phyloP scores from a whole-genome alignment of 2,797 vertebrate genomes.

The Chloroceryle amazona region DNA sequence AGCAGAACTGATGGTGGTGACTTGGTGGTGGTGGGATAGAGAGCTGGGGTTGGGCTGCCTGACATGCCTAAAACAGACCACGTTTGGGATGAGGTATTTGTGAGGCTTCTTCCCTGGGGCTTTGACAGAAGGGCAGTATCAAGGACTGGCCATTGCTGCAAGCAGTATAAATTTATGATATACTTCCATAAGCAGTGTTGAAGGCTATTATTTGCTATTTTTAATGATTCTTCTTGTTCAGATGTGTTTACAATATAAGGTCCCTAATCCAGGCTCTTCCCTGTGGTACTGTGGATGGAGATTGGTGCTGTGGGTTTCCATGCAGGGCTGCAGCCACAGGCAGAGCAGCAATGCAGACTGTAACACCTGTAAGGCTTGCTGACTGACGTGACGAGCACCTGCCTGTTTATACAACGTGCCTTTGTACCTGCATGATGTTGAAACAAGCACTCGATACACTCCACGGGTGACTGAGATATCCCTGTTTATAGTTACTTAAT shows the following conservation, averaged over 20 bases:
- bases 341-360: fast-evolving
- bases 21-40: neutral
- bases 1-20: neutral
- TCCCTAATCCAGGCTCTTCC: neutral
- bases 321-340: fast-evolving
- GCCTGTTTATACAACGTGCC: neutral
- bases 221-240: neutral
- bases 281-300: fast-evolving
- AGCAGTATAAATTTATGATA: neutral
- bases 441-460: neutral
- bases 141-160: neutral
- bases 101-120: neutral
- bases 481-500: neutral
- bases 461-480: neutral
- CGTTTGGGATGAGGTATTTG: neutral
- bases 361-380: neutral
- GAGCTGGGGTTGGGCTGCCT: neutral
- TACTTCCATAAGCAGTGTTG: neutral
- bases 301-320: neutral
- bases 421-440: neutral
- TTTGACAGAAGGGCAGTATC: neutral
- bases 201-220: neutral
- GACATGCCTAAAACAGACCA: fast-evolving
- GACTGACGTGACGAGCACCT: fast-evolving
- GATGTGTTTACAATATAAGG: neutral